Base-by-base conservation (phyloP, 37 sponge, comb jelly and placozoan genomes). In the Spongilla lacustris region DNA sequence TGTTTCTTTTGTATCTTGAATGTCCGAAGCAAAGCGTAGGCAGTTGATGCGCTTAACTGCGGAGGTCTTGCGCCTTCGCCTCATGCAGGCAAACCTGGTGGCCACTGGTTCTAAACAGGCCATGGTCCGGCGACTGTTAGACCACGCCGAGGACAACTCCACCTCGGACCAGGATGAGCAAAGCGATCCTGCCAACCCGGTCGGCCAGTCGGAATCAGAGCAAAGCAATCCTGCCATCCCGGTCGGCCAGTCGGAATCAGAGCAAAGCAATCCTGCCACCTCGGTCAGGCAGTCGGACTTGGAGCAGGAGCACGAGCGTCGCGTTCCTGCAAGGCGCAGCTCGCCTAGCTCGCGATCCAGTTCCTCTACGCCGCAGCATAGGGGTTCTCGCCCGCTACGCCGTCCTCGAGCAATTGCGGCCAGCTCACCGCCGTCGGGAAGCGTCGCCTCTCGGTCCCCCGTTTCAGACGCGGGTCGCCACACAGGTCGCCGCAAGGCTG, bases 401-500 rank as follows among this genome's bases (percentile, higher is more conserved):
- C 41, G 41, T 41, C 41, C 41, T 41, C 41, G 41, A 58, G 58
- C 21, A 58, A 58, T 58, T 17, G 58, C 58, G 58, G 58, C 58
- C 58, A 58, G 58, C 58, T 13, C 58, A 58, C 11, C 58, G 58
- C 58, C 58, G 58, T 58, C 58, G 58, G 58, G 58, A 17, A 58
- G 58, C 58, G 58, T 58, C 58, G 58, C 58, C 19, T 58, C 58
- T 58, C 19, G 21, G 58, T 58, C 58, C 58, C 58, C 58, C 58
- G 58, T 58, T 58, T 17, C 58, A 58, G 58, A 58, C 58, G 19
- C 58, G 58, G 58, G 58, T 58, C 58, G 58, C 58, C 41, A 58
- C 58, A 58, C 58, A 58, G 58, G 58, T 58, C 58, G 58, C 58
- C 58, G 58, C 58, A 58, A 58, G 58, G 58, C 58, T 58, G 58